A percentile compares a stretch with the other conserved stretches of the same genome.
These are phyloP conservation scores for Dinocampus coccinellae DNA, from an alignment of 2,888 invertebrate genomes.

Conservation along the genomic window DNA sequence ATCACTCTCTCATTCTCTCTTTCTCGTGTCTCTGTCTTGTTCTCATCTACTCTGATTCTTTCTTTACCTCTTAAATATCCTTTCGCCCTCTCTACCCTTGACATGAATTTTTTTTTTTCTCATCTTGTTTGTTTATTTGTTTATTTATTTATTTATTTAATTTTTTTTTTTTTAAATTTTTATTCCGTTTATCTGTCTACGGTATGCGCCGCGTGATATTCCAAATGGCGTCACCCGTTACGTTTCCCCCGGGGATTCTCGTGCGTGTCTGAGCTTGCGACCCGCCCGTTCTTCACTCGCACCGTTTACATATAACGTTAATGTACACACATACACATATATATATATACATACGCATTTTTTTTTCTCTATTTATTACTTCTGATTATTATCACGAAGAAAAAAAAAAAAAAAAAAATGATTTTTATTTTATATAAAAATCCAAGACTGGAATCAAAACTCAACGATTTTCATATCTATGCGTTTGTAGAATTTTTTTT, in stretches of 20 bases:
- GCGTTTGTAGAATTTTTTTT: no score
- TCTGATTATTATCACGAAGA: slow-evolving; percentile 38
- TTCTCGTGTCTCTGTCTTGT: slow-evolving; percentile 32
- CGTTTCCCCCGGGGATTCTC: slow-evolving; percentile 42
- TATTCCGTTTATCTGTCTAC: slow-evolving; percentile 41
- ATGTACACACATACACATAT: no score
- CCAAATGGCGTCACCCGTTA: slow-evolving; percentile 59
- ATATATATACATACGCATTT: neutral
- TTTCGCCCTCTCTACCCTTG: no score
- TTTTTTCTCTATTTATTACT: neutral
- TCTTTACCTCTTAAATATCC: no score
- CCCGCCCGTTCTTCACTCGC: neutral
- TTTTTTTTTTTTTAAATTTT: neutral
- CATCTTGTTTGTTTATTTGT: no score
- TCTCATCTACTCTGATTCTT: slow-evolving; percentile 14
- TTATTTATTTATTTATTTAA: slow-evolving; percentile 9
- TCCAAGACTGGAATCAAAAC: slow-evolving; percentile 18
- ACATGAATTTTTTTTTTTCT: no score
- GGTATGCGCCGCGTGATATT: slow-evolving; percentile 53
- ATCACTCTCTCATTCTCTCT: slow-evolving; percentile 16
- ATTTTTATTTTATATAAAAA: no score
- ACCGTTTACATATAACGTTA: neutral
- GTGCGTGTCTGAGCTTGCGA: neutral
- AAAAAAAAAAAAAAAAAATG: no score
- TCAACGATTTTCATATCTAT: no score